Base-by-base conservation (phyloP, 2,888 invertebrate genomes). In the Stegophylla sp. region DNA sequence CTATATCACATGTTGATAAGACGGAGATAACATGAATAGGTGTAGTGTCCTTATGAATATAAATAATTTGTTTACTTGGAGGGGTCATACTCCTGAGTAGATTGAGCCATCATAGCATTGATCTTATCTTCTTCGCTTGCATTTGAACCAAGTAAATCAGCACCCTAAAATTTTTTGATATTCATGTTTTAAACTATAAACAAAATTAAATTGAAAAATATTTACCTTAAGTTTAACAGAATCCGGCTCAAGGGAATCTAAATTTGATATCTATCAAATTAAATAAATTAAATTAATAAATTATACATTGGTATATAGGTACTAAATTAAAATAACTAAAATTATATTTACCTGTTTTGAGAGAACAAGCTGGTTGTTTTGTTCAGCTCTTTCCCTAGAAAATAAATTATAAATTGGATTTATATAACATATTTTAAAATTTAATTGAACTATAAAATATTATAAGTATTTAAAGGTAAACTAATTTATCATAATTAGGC, bases 91-190 rank as follows among this genome's bases (percentile, higher is more conserved):
- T 97, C 97, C 86, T 94, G 93, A 48, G 97, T 97, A 45, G 98
- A 97, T 87, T 98, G 97, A 83, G 94, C 91, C 91, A 98, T 97
- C 95, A 98, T 97, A 83, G 96, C 96, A 87, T 93, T 93, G 85
- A 99, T 97, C 88, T 98, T 98, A 86, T 99, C 98, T 86, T 96
- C 96, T 88, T 99, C 99, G 74, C 95, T 94, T 83, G 94, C 95
- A 88, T 96, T 94, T 88, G 96, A 91, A 87, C 92, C 92, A 63
- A 94, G 92, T 84, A 97, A 88, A 64, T 83, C 82, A 20, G 82
- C 82, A 43, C 82, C 67, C 82, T 83, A 51, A 63, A 61, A 64
- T 53, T 59, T 66, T 13, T 0, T 48, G n/a, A 71, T 28, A 48
- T 7, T 13, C 61, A 23, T 5, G 34, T 7, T 34, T 34, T 34